Base-by-base conservation (phyloP, 2,797 vertebrate genomes). In the Mareca penelope region DNA sequence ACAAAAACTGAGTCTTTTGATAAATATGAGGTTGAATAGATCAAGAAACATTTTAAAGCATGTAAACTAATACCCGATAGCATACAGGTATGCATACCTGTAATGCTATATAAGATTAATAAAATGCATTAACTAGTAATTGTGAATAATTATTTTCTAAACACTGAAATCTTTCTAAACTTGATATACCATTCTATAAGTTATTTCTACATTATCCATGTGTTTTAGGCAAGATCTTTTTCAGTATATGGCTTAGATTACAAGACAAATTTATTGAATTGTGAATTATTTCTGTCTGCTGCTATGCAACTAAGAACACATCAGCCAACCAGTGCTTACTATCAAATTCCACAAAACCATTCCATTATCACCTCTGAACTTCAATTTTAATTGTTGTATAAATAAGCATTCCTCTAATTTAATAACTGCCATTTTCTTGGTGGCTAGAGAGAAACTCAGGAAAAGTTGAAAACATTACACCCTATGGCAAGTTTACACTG, bases 61-160 rank as follows among this genome's bases (percentile, higher is more conserved):
- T 16, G 18, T 31, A 33, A 67, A 24, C 17, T 18, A 31, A 65
- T 56, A 72, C 40, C 53, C 75, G 11, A 14, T 16, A 59, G 44
- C 52, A 31, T 21, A 42, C 12, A n/a, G 29, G 13, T 28, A 35
- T 2, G 2, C 12, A 31, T n/a, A 68, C 10, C 4, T 1, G 2
- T 80, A 44, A 46, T 42, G 42, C 42, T 42, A 17, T 69, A 19
- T 4, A 15, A 4, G 52, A 28, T 65, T 78, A 72, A 56, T 2
- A 0, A 56, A 64, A 56, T 31, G 4, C 50, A n/a, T 19, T 39
- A 76, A 50, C 7, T 64, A 35, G 12, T 8, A 53, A 5, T 26
- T 39, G 17, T 65, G 59, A 81, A 55, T 44, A 79, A 69, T 29
- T 81, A 21, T 76, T 69, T 93, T 71, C 19, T 59, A 61, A 86